Base-by-base conservation (phyloP, 2,888 invertebrate species). In the Epinotia ramella region DNA sequence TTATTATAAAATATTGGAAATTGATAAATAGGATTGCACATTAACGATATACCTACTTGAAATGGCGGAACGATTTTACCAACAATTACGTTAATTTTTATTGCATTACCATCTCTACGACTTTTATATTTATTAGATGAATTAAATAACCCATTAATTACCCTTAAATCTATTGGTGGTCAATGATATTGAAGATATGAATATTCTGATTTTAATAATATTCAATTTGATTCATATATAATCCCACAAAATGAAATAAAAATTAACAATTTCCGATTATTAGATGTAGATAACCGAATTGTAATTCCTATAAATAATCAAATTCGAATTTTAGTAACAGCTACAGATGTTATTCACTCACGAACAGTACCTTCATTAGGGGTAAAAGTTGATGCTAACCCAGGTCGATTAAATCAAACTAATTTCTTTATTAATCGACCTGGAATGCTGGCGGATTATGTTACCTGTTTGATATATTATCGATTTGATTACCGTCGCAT, bases 181-280 rank as follows among this genome's bases (percentile, higher is more conserved):
- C 96, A 96, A 95, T 96, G 96, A 95, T 96, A 95, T 78, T 96
- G 96, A 95, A 95, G 94, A 0, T 96, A 96, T 92, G 96, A 96
- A 95, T 96, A 96, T 81, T 95, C 95, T 69, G 95, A 96, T 85
- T 96, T 96, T 85, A 82, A 90, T 82, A 89, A 93, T 85, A 89
- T 95, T 85, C 94, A 95, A 93, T 96, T 96, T 93, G 95, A 96
- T 79, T 96, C 95, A 7, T 96, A 95, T 87, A 96, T 96, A 95
- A 93, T 94, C 16, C 93, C 86, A 0, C 77, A 80, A 0, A 86
- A 95, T 73, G 87, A 88, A 81, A 87, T 94, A 86, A 78, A 82
- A 13, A 40, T 33, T 4, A 87, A 90, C 83, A 88, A 87, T 74
- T 96, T 96, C 84, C 96, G 96, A 0, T 80, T 96, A 85, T 86